Evolutionary conservation across 1,140 invertebrate species (phyloP).

Genomic region (Aphidius ervi): DNA sequence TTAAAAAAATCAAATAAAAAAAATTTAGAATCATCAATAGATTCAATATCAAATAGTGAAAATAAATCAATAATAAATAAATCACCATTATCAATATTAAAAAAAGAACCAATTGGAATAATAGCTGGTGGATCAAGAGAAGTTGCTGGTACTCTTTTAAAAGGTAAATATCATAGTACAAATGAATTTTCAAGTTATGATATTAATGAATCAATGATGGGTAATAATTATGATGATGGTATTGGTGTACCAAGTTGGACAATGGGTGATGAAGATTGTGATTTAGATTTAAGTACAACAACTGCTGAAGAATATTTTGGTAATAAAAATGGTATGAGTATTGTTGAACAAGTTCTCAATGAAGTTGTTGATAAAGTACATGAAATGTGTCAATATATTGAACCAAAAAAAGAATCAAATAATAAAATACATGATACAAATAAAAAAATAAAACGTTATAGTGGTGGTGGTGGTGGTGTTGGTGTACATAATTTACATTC

Average conservation of each 20-base stretch:
- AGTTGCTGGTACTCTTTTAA: constrained; percentile 46
- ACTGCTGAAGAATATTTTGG: constrained; percentile 61
- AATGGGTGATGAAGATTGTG: constrained; percentile 47
- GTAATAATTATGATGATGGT: constrained; percentile 38
- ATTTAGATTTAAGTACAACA: constrained; percentile 55
- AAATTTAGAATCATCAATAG: constrained; percentile 43
- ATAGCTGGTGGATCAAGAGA: constrained; percentile 41
- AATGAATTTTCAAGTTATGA: constrained; percentile 47
- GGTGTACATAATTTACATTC: constrained; percentile 75
- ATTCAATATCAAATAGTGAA: constrained; percentile 49
- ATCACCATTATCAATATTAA: constrained; percentile 27
- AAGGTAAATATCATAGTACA: constrained; percentile 47
- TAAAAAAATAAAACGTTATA: constrained; percentile 37
- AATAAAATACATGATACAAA: constrained; percentile 32
- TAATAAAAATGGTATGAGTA: constrained; percentile 43
- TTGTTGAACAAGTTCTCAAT: constrained; percentile 57
- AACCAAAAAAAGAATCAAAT: constrained; percentile 38
- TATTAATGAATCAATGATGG: constrained; percentile 33
- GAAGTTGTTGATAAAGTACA: constrained; percentile 56
- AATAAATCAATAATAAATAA: constrained; percentile 34
- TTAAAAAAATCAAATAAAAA: constrained; percentile 38
- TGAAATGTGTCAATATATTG: constrained; percentile 38
- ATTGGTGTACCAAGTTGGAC: constrained; percentile 49
- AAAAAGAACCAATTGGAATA: constrained; percentile 34
- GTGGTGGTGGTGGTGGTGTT: constrained; percentile 34